These are phyloP conservation scores for Diadumene lineata DNA, from an alignment of 92 coral and sea anemone species.

Conservation along the genomic window DNA sequence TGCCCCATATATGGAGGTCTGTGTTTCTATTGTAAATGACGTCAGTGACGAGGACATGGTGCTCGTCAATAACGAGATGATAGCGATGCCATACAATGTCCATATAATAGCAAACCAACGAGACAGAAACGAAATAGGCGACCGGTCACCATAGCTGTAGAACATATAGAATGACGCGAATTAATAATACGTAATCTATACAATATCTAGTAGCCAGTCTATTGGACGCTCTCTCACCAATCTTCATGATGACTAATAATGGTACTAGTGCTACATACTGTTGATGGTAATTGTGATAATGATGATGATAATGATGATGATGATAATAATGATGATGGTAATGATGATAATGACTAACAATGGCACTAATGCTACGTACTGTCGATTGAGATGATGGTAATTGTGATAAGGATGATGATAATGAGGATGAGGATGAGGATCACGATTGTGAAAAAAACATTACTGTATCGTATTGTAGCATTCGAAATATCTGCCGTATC, in stretches of 20 bases:
- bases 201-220: too few species aligned
- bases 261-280: neutral
- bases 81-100: constrained; percentile 61
- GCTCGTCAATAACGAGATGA: constrained; percentile 56
- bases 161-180: too few species aligned
- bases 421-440: too few species aligned
- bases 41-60: constrained; percentile 54
- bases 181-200: too few species aligned
- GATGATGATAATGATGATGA: neutral
- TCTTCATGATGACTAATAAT: neutral
- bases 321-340: neutral
- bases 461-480: too few species aligned
- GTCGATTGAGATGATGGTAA: too few species aligned
- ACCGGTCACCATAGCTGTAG: constrained; percentile 77
- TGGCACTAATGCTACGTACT: too few species aligned
- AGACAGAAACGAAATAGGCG: constrained; percentile 27
- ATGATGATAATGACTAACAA: too few species aligned
- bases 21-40: constrained; percentile 34
- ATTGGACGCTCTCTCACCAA: too few species aligned
- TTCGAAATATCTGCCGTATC: too few species aligned
- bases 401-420: too few species aligned
- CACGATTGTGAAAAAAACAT: too few species aligned
- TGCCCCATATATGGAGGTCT: constrained; percentile 40
- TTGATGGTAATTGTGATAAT: neutral
- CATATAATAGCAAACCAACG: constrained; percentile 65